Conservation (phyloP, 2,888 invertebrate species). For the Neoascia interrupta region DNA sequence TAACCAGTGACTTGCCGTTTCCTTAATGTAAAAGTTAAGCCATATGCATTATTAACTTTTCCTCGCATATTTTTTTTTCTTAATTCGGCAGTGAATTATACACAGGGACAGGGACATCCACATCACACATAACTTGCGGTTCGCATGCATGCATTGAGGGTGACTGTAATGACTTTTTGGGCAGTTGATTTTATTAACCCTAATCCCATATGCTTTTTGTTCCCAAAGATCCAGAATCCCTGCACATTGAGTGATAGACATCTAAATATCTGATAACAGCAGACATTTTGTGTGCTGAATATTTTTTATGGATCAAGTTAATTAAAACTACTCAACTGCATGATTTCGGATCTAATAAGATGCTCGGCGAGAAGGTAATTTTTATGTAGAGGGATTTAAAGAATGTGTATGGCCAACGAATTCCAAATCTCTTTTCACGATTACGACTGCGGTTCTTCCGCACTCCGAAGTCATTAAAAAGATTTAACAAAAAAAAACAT, state of each 20-base stretch:
- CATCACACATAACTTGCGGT: constrained; percentile 14
- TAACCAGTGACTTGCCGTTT: no score
- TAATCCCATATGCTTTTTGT: constrained; percentile 36
- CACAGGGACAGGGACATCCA: no score
- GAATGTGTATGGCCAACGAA: constrained; percentile 14
- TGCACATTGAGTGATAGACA: neutral
- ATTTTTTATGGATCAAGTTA: no score
- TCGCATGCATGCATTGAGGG: constrained; percentile 29
- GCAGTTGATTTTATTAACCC: constrained; percentile 24
- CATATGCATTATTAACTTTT: constrained; percentile 33
- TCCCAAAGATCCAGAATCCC: constrained; percentile 27
- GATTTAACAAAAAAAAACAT: constrained; percentile 30
- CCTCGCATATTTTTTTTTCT: constrained; percentile 10
- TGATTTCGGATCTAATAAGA: constrained; percentile 4
- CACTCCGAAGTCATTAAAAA: constrained; percentile 20
- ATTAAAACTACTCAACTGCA: constrained; percentile 15
- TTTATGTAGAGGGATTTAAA: neutral
- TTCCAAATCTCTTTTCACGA: constrained; percentile 12
- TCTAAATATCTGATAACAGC: neutral
- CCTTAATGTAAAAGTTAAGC: constrained; percentile 19
- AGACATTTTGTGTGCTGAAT: no score
- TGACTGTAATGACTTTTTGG: constrained; percentile 30
- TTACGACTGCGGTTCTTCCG: constrained; percentile 1
- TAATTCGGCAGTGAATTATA: constrained; percentile 7
- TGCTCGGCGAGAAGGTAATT: neutral